Base-by-base conservation (phyloP, 1,140 invertebrate species). In the Meloidogyne chitwoodi region DNA sequence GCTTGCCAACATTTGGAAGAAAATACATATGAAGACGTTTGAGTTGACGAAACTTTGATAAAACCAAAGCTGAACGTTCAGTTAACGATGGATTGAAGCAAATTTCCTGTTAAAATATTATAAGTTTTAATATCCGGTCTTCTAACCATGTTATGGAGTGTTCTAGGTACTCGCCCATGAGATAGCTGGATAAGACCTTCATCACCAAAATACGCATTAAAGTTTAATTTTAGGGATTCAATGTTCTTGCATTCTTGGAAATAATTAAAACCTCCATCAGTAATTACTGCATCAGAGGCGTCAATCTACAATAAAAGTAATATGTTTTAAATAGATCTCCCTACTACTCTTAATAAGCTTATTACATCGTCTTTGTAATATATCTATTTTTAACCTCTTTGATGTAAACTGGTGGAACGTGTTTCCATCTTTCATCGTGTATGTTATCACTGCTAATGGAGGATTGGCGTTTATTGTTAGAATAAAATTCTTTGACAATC, bases 191-290 rank as follows among this genome's bases (percentile, higher is more conserved):
- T 34, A 38, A 85, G 72, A 27, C 74, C 84, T 22, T 77, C 75
- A 62, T 85, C 80, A 11, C 79, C 80, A 76, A 85, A 85, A 74
- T 85, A 85, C 41, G 87, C 80, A 62, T 85, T 87, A 66, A 83
- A 87, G 62, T 87, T 85, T 22, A 85, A 66, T 64, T 81, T 80
- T 73, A 87, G 16, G 22, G 74, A 78, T n/a, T 80, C 68, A 2
- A 87, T 76, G 27, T 77, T 68, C 24, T 77, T 66, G 64, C 81
- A 79, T 63, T 85, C 80, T 16, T 38, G 22, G 67, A 86, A 77
- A 68, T 87, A 87, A 14, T 74, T 68, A 68, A 86, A 86, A n/a
- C 84, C 84, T n/a, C 74, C 65, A 69, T 87, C 79, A 2, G 83
- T 76, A 64, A 86, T 84, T 27, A 79, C 84, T 24, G 83, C 80